Percentiles rank a stretch among this genome's conserved stretches.
These are phyloP conservation scores for Schizopygopsis pylzovi DNA, from an alignment of 2,797 vertebrate species.

Conservation along the genomic window DNA sequence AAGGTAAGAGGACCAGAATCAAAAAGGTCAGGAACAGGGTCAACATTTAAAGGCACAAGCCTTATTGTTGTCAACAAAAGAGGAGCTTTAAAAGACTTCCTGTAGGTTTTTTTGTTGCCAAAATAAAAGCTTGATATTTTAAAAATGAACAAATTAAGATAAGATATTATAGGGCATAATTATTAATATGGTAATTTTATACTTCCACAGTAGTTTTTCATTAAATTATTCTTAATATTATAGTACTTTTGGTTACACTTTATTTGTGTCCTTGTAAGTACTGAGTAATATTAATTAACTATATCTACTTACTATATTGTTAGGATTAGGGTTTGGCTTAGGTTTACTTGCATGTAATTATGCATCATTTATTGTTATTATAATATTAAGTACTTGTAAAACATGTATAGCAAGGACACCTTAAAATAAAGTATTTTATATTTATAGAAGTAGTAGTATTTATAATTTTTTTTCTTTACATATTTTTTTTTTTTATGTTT, in stretches of 20 bases:
- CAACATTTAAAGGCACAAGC: neutral
- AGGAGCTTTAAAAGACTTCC: neutral
- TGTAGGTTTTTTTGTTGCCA: neutral
- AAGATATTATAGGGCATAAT: neutral
- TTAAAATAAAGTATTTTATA: neutral
- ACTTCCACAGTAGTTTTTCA: neutral
- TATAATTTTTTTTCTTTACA: too few relatives aligned
- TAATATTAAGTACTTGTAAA: neutral
- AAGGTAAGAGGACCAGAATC: conserved; percentile 79
- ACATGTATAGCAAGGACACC: neutral
- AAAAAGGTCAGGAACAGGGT: neutral
- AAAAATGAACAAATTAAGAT: neutral
- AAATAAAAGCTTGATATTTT: neutral
- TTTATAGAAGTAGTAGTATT: neutral
- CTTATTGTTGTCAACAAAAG: neutral
- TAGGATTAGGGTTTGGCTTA: neutral
- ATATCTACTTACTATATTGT: neutral
- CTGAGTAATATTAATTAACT: neutral
- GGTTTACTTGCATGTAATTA: neutral
- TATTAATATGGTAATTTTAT: neutral
- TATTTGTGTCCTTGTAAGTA: neutral
- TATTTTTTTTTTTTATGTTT: neutral
- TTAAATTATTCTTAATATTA: neutral
- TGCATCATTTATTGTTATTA: neutral
- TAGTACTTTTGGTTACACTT: neutral